Evolutionary conservation across 2,888 invertebrate genomes (phyloP).

Genomic region (Mythimna lalbum): DNA sequence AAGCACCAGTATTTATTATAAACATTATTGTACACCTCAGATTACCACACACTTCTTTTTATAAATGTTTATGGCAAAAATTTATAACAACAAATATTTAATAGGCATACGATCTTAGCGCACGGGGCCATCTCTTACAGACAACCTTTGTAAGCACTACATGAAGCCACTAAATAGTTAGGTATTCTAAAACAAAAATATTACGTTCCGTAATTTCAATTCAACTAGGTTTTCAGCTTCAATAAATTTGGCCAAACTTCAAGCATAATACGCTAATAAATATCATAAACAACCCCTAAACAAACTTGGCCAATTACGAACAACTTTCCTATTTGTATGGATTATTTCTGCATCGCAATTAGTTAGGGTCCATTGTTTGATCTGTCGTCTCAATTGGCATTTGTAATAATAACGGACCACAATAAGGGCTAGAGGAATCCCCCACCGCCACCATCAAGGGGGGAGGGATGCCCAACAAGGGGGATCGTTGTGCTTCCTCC

Average conservation of each 20-base stretch:
- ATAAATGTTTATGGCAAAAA: too few relatives aligned
- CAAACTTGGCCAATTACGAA: conserved; percentile 61
- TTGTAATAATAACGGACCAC: conserved; percentile 73
- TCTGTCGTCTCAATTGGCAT: conserved; percentile 71
- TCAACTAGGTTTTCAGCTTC: conserved; percentile 32
- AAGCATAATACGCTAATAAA: conserved; percentile 53
- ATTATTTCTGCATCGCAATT: conserved; percentile 64
- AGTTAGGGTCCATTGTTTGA: conserved; percentile 64
- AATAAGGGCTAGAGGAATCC: conserved; percentile 53
- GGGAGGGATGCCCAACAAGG: conserved; percentile 24
- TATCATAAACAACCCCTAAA: conserved; percentile 60
- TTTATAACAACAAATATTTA: too few relatives aligned
- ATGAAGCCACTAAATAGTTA: neutral
- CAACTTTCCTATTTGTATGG: conserved; percentile 63
- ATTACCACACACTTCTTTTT: too few relatives aligned
- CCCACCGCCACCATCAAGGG: neutral
- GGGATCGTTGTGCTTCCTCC: conserved; percentile 64
- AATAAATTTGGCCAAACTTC: conserved; percentile 46
- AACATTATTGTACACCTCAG: too few relatives aligned
- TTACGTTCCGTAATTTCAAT: conserved; percentile 18
- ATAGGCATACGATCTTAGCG: too few relatives aligned
- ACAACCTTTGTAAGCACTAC: too few relatives aligned
- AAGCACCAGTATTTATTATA: too few relatives aligned
- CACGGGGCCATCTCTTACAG: too few relatives aligned
- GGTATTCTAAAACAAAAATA: neutral